These are phyloP conservation scores for Tichodroma muraria DNA, from an alignment of 2,113 vertebrate genomes.

Conservation along the genomic window DNA sequence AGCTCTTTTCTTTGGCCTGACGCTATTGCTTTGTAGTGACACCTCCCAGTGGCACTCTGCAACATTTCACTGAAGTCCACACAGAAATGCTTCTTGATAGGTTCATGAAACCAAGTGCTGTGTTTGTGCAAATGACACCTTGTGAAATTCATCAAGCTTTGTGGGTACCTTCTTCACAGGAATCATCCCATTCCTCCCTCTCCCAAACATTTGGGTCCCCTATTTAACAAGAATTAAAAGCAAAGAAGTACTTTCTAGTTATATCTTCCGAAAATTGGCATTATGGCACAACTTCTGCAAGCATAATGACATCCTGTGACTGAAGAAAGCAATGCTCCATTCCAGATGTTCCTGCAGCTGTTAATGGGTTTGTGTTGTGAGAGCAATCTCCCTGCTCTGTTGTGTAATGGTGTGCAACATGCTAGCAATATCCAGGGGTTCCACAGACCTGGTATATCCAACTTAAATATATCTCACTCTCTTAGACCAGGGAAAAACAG, in stretches of 20 bases:
- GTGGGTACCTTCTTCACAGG: background rate
- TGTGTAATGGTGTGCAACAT: background rate
- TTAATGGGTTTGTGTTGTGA: background rate
- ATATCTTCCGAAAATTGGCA: background rate
- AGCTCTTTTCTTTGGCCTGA: background rate
- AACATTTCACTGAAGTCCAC: slow-evolving; percentile 30
- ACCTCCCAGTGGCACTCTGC: slow-evolving; percentile 47
- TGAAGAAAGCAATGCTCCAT: background rate
- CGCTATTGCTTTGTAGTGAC: background rate
- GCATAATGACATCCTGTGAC: background rate
- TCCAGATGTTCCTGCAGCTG: background rate
- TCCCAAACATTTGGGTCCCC: background rate
- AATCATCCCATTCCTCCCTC: background rate
- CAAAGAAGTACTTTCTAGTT: background rate
- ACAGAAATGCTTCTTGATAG: background rate
- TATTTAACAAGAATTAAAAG: background rate
- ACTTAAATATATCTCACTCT: background rate
- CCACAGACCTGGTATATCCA: background rate
- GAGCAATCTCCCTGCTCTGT: background rate
- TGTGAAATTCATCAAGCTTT: background rate
- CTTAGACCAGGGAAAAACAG: background rate
- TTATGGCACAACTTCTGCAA: background rate
- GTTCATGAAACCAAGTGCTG: background rate
- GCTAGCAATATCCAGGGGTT: background rate
- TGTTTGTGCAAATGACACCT: background rate